A percentile compares a stretch with the other conserved stretches of the same genome.
phyloP scores from a whole-genome alignment of 1,140 invertebrate genomes.

The Ectropis grisescens region DNA sequence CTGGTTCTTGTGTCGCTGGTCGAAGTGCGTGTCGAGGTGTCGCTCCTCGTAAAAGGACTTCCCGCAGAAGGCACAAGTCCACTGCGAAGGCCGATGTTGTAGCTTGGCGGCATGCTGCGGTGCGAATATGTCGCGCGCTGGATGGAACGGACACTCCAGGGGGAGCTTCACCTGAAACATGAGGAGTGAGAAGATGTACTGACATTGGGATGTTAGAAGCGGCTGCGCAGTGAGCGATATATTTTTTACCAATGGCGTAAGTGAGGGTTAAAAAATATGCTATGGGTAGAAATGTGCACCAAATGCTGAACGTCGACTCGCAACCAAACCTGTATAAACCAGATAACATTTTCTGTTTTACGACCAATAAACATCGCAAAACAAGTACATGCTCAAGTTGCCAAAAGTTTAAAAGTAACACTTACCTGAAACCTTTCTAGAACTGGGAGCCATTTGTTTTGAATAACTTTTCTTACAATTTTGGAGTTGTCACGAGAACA shows the following conservation, averaged over 20 bases:
- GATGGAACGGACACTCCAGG: constrained; percentile 91
- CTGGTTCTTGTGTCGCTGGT: constrained; percentile 87
- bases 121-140: constrained; percentile 87
- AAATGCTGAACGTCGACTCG: too few species aligned
- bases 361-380: too few species aligned
- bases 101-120: constrained; percentile 86
- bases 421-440: constrained; percentile 83
- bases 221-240: too few species aligned
- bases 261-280: too few species aligned
- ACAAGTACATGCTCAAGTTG: too few species aligned
- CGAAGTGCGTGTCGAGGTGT: constrained; percentile 91
- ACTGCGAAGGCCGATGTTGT: constrained; percentile 86
- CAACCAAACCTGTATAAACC: too few species aligned
- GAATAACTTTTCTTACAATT: constrained; percentile 88
- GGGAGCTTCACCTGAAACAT: constrained; percentile 76
- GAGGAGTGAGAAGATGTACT: too few species aligned
- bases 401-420: too few species aligned
- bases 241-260: too few species aligned
- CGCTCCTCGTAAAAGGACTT: constrained; percentile 93
- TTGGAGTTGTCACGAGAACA: constrained; percentile 91
- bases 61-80: constrained; percentile 93
- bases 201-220: too few species aligned
- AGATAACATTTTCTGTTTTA: too few species aligned
- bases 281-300: too few species aligned
- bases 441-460: constrained; percentile 92